A percentile compares a stretch with the other conserved stretches of the same genome.
These are phyloP conservation scores for Alectoris magna DNA, from an alignment of 2,797 vertebrate species.

Conservation along the genomic window DNA sequence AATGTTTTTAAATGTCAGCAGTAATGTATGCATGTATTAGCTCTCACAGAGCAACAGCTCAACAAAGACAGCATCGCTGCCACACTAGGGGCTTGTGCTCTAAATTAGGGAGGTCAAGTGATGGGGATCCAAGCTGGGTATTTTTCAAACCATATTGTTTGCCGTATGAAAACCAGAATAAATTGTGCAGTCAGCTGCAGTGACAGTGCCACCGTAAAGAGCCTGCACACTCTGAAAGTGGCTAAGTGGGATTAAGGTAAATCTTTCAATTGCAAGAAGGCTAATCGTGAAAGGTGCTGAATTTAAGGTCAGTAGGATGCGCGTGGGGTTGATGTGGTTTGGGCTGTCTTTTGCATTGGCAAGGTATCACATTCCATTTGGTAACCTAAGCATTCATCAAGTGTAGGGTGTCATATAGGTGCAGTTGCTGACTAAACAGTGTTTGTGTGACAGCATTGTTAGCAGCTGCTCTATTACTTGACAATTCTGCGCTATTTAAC, in stretches of 20 bases:
- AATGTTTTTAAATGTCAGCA: conserved; percentile 89
- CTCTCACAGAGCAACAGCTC: conserved; percentile 80
- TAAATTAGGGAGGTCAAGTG: conserved; percentile 88
- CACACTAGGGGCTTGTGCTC: conserved; percentile 79
- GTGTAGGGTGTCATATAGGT: conserved; percentile 65
- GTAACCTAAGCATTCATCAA: conserved; percentile 67
- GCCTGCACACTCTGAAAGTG: conserved; percentile 31
- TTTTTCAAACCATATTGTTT: conserved; percentile 54
- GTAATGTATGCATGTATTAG: conserved; percentile 80
- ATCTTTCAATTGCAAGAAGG: conserved; percentile 30
- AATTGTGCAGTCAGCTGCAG: conserved; percentile 25
- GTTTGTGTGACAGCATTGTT: conserved; percentile 54
- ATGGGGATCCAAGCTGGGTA: conserved; percentile 70
- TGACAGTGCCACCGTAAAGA: neutral
- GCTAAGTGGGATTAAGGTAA: conserved; percentile 40
- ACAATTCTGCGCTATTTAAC: conserved; percentile 49
- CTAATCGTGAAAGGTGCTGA: conserved; percentile 30
- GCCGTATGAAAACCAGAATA: conserved; percentile 21
- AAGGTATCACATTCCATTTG: conserved; percentile 62
- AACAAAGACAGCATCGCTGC: conserved; percentile 71
- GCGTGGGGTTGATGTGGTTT: neutral
- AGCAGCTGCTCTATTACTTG: conserved; percentile 43
- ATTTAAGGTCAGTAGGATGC: conserved; percentile 11
- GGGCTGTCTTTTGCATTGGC: conserved; percentile 53
- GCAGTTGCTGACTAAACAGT: conserved; percentile 74